Conservation (phyloP, 2,888 invertebrate species). For the Rhingia rostrata region DNA sequence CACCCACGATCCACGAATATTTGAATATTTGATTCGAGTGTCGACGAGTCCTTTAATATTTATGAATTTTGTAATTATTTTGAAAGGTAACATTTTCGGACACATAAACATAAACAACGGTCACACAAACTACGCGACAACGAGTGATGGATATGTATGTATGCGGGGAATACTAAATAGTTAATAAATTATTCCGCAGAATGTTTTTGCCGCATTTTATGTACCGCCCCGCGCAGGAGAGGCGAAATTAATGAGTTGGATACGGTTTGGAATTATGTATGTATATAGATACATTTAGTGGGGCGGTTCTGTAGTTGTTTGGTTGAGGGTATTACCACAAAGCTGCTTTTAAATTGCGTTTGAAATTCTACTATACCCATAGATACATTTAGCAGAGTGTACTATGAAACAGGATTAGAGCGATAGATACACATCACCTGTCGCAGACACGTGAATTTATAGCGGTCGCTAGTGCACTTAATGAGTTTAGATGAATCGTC, state of each 20-base stretch:
- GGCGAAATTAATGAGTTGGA: constrained; percentile 69
- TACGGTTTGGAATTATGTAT: constrained; percentile 43
- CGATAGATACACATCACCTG: constrained; percentile 14
- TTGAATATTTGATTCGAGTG: constrained; percentile 67
- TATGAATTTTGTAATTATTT: constrained; percentile 72
- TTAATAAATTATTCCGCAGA: constrained; percentile 69
- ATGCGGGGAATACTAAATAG: constrained; percentile 67
- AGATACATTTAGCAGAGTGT: too few species aligned
- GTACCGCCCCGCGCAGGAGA: constrained; percentile 29
- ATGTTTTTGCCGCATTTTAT: constrained; percentile 62
- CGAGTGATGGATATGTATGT: constrained; percentile 18
- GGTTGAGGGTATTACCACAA: not conserved
- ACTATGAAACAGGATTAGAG: not conserved
- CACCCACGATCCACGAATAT: constrained; percentile 27
- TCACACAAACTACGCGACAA: not conserved
- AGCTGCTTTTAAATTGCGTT: too few species aligned
- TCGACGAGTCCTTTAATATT: constrained; percentile 53
- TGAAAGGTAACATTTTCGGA: constrained; percentile 63
- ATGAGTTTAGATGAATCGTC: constrained; percentile 17
- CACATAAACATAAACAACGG: constrained; percentile 49
- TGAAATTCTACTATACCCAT: too few species aligned
- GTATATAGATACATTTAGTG: not conserved
- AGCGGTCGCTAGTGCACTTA: constrained; percentile 8
- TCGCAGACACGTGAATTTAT: constrained; percentile 4
- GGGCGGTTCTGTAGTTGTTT: not conserved